Conservation (phyloP, 92 coral and sea anemone species). For the Phenganax marumi region DNA sequence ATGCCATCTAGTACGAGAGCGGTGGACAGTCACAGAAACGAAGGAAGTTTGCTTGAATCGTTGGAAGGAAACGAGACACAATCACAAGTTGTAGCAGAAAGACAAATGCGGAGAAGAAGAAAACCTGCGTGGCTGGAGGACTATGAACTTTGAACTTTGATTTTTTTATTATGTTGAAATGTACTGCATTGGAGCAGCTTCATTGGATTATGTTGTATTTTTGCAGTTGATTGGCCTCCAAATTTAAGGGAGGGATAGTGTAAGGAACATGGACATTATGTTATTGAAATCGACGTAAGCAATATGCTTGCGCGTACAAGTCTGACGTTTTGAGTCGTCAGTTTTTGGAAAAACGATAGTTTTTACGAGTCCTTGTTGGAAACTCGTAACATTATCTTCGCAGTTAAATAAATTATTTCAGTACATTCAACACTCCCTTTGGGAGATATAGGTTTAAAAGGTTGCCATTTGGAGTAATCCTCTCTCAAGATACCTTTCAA, state of each 20-base stretch:
- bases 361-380: too few species aligned
- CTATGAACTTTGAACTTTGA: background rate
- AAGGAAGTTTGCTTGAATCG: background rate
- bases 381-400: too few species aligned
- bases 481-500: slow-evolving; percentile 62
- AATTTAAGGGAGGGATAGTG: slow-evolving; percentile 5
- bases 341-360: too few species aligned
- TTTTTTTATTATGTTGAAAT: background rate
- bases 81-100: background rate
- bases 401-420: too few species aligned
- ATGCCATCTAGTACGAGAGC: background rate
- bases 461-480: slow-evolving; percentile 61
- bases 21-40: background rate
- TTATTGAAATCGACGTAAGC: background rate
- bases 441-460: slow-evolving; percentile 47
- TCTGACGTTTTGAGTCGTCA: too few species aligned
- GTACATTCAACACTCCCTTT: slow-evolving; percentile 54
- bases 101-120: slow-evolving; percentile 5
- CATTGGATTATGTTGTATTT: background rate
- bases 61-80: background rate
- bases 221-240: background rate
- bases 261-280: background rate
- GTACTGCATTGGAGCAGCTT: background rate
- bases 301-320: background rate
- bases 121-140: slow-evolving; percentile 10